Conservation (phyloP, 1,140 invertebrate genomes). For the Sycophila sp. region DNA sequence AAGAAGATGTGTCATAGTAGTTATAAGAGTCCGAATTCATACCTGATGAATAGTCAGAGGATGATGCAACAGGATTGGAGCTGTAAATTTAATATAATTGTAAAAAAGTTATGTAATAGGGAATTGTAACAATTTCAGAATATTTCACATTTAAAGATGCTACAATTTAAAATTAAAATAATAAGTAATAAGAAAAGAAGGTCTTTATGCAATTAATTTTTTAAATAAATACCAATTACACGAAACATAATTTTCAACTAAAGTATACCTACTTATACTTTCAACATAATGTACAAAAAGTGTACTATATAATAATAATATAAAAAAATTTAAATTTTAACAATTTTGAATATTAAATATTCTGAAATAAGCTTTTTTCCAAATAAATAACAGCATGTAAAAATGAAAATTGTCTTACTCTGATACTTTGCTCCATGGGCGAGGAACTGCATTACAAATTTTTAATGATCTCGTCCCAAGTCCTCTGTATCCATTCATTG, state of each 20-base stretch:
- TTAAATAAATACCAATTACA: too few relatives aligned
- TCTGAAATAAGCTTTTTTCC: neutral
- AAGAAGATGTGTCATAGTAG: constrained; percentile 64
- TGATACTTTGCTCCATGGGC: constrained; percentile 69
- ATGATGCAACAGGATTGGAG: constrained; percentile 59
- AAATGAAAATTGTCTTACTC: constrained; percentile 48
- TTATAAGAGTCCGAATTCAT: constrained; percentile 62
- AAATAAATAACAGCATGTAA: neutral
- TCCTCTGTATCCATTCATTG: constrained; percentile 88
- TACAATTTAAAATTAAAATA: constrained; percentile 19
- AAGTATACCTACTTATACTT: too few relatives aligned
- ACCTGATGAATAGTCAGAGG: constrained; percentile 59
- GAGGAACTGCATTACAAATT: constrained; percentile 90
- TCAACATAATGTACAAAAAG: neutral
- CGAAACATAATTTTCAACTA: too few relatives aligned
- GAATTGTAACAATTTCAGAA: constrained; percentile 22
- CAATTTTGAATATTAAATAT: constrained; percentile 5
- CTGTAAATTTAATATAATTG: constrained; percentile 44
- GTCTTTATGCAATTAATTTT: too few relatives aligned
- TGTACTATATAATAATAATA: neutral
- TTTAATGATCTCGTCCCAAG: constrained; percentile 86
- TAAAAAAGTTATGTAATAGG: constrained; percentile 23
- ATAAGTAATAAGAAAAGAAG: neutral
- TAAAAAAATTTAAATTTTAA: neutral
- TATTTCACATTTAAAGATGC: constrained; percentile 16